phyloP scores from a whole-genome alignment of 2,797 vertebrate genomes.

The Hypotaenidia philippensis region DNA sequence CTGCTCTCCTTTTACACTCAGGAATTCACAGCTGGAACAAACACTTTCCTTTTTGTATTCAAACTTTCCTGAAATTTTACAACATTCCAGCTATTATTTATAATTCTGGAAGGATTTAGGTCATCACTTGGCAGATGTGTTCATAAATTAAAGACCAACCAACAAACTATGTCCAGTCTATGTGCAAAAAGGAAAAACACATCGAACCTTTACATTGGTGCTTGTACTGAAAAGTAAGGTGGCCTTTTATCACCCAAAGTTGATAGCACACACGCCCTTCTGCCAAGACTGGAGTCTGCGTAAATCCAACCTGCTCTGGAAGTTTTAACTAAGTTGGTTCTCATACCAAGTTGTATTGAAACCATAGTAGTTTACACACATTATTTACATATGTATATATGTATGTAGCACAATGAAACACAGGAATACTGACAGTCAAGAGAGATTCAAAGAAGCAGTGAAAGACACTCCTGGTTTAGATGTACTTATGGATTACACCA shows the following conservation, averaged over 20 bases:
- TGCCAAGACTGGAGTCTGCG: background rate
- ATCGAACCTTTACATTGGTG: background rate
- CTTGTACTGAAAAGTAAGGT: background rate
- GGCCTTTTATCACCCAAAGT: background rate
- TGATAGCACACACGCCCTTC: background rate
- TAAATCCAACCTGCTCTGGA: background rate
- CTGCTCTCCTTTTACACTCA: background rate
- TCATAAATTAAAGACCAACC: background rate
- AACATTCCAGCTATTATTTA: constrained; percentile 3
- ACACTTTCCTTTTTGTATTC: background rate
- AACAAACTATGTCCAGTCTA: background rate
- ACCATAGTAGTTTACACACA: background rate
- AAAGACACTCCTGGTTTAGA: background rate
- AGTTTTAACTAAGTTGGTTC: background rate
- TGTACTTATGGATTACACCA: background rate
- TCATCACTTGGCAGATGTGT: background rate
- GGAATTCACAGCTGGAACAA: constrained; percentile 21
- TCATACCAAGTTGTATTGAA: background rate
- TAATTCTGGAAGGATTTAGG: constrained; percentile 9
- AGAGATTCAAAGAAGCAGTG: background rate
- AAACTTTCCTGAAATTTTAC: background rate
- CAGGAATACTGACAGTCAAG: background rate
- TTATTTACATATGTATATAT: fast-evolving
- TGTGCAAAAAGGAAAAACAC: background rate
- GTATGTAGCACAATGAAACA: too few species aligned